Base-by-base conservation (phyloP, 2,113 vertebrate genomes). In the Podarcis muralis region DNA sequence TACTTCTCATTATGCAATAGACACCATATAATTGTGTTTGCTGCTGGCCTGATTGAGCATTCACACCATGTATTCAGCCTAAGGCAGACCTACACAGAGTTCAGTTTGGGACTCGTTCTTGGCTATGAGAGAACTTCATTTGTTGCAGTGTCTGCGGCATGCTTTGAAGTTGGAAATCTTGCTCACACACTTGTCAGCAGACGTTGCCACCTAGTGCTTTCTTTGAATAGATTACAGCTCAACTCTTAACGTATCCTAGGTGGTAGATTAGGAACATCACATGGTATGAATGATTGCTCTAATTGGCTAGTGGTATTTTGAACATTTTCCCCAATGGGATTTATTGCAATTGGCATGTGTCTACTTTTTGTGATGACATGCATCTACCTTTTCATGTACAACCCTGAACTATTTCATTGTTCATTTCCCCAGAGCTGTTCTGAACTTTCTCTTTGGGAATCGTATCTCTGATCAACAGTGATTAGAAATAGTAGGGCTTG, bases 101-200 rank as follows among this genome's bases (percentile, higher is more conserved):
- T 68, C 62, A 79, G 37, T 66, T 48, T 65, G 40, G n/a, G 30
- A 22, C 37, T 79, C 65, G 16, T 69, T 86, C 30, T 68, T 32
- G 59, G 66, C 40, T 79, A 25, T 11, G 9, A 68, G 59, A 79
- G 3, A 68, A 20, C 25, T 68, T 79, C 27, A 79, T 79, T 69
- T 66, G 11, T 69, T 79, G 25, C 12, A 48, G 62, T 43, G 66
- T 27, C 71, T 85, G 71, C 75, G 22, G 57, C 57, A 86, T 68
- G 81, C 22, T 79, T 86, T 68, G 37, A 77, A 78, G 84, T 74
- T 66, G 25, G 35, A 66, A 86, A 86, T 66, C 27, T 77, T 62
- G 15, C 84, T 13, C 30, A 43, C 11, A n/a, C 11, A 22, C 57
- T 13, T 35, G 23, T 66, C 59, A 66, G 59, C 35, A 66, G 57